A percentile compares a stretch with the other conserved stretches of the same genome.
These are phyloP conservation scores for Papilio polyxenes DNA, from an alignment of 1,140 invertebrate genomes.

Conservation along the genomic window DNA sequence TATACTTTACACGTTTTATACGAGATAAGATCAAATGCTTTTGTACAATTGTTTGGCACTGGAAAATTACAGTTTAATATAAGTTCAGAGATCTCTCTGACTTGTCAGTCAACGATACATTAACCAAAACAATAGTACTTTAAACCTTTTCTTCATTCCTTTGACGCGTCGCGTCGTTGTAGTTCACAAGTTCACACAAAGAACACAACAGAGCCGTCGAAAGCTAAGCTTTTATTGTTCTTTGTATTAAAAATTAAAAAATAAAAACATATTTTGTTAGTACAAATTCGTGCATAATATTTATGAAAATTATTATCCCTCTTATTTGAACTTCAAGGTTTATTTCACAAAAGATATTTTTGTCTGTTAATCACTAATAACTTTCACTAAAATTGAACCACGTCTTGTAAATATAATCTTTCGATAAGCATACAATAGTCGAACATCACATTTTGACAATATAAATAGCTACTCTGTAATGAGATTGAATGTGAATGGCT, in stretches of 20 bases:
- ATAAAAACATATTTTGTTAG: conserved; percentile 8
- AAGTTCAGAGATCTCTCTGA: not conserved
- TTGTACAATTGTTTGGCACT: not conserved
- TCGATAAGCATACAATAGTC: not conserved
- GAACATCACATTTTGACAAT: not conserved
- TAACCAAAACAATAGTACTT: not conserved
- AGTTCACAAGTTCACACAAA: not conserved
- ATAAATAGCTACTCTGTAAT: not conserved
- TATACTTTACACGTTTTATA: not conserved
- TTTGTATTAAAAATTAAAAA: conserved; percentile 21
- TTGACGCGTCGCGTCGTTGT: not conserved
- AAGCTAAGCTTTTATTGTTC: conserved; percentile 28
- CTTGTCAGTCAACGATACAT: not conserved
- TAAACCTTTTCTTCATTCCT: conserved; percentile 5
- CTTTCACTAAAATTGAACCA: not conserved
- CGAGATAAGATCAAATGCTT: too few species aligned
- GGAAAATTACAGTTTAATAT: not conserved
- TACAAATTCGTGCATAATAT: not conserved
- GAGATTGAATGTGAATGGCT: too few species aligned
- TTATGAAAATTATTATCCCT: not conserved
- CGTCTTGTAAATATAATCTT: not conserved
- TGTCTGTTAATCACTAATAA: not conserved
- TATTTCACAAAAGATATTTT: not conserved
- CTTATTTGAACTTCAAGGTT: not conserved
- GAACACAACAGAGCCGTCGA: conserved; percentile 12